These are phyloP conservation scores for Uloborus plumipes DNA, from an alignment of 2,888 invertebrate genomes.

Conservation along the genomic window DNA sequence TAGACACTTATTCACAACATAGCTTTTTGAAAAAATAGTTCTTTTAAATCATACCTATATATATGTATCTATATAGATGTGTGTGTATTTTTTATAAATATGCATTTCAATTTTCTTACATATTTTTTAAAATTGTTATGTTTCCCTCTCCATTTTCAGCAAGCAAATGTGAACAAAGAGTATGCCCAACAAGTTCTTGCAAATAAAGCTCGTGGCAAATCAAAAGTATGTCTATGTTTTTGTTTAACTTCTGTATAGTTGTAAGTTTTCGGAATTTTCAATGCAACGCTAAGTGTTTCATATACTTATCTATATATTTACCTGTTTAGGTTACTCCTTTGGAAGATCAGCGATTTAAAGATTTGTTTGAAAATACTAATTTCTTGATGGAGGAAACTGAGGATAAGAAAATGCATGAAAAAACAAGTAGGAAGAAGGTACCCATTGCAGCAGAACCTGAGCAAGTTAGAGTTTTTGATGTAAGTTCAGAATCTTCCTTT, in stretches of 20 bases:
- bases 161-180: conserved; percentile 88
- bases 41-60: too few relatives aligned
- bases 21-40: too few relatives aligned
- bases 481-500: neutral
- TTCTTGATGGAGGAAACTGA: conserved; percentile 82
- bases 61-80: too few relatives aligned
- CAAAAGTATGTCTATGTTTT: conserved; percentile 68
- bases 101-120: neutral
- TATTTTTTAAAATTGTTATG: neutral
- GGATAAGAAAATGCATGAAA: conserved; percentile 77
- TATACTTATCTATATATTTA: neutral
- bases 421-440: conserved; percentile 74
- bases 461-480: conserved; percentile 23
- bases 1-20: too few relatives aligned
- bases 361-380: conserved; percentile 90
- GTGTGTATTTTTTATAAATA: neutral
- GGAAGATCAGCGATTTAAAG: conserved; percentile 89
- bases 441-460: conserved; percentile 13
- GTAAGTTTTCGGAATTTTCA: neutral
- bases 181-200: conserved; percentile 88
- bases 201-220: conserved; percentile 72
- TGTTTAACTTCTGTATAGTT: neutral
- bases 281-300: neutral
- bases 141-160: conserved; percentile 67
- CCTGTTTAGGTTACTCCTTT: conserved; percentile 71